A percentile compares a stretch with the other conserved stretches of the same genome.
These are phyloP conservation scores for Mormyrops boulengeri DNA, from an alignment of 2,797 vertebrate species.

Conservation along the genomic window DNA sequence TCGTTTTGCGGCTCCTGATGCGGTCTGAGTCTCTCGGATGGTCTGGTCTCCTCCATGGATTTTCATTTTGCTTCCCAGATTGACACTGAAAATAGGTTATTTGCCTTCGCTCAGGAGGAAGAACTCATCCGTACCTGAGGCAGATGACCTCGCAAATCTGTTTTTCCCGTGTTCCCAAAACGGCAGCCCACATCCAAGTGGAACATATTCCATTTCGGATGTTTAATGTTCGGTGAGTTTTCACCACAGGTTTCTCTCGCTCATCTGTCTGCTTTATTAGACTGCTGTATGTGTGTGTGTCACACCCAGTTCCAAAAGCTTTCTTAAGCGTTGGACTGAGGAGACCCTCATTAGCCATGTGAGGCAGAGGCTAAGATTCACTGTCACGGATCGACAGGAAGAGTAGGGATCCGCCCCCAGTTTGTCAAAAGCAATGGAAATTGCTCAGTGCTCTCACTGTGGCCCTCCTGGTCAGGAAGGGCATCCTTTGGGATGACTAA, in stretches of 20 bases:
- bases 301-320: neutral
- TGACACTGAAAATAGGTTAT: conserved; percentile 30
- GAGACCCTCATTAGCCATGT: neutral
- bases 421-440: neutral
- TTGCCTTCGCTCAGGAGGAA: conserved; percentile 26
- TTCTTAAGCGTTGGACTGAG: neutral
- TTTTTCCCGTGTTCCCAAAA: conserved; percentile 4
- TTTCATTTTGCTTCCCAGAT: conserved; percentile 12
- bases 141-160: conserved; percentile 2
- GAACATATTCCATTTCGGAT: neutral
- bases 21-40: conserved; percentile 22
- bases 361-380: neutral
- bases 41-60: conserved; percentile 16
- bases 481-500: conserved; percentile 53
- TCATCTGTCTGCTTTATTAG: neutral
- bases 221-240: neutral
- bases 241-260: neutral
- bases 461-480: conserved; percentile 17
- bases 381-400: neutral
- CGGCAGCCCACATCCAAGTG: neutral
- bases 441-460: conserved; percentile 15
- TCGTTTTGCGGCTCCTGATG: conserved; percentile 30
- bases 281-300: neutral
- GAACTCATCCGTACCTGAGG: conserved; percentile 17
- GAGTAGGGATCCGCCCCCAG: neutral